Evolutionary conservation across 2,797 vertebrate genomes (phyloP), one percentile per base, ranked within the genome.

Genomic region (Sebastes jordani): DNA sequence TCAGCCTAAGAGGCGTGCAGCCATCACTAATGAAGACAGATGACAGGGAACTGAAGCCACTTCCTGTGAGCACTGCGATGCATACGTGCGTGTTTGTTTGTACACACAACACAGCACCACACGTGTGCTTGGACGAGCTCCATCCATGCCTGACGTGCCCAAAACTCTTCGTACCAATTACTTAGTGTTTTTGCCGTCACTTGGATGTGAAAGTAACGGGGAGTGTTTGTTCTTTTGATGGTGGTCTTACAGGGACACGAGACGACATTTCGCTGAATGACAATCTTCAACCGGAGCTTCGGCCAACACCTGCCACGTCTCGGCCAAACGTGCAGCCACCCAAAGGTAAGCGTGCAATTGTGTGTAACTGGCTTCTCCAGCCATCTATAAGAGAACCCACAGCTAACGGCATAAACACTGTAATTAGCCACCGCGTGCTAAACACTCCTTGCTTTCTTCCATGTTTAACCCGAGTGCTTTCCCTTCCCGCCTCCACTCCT

Each of bases 21-120:
- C 94, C 93, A 91, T 94, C 92, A 92, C 95, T 96, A 96, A 96
- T 95, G 95, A 96, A 95, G 95, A 96, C 91, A 81, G 95, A 96
- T 95, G 95, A 95, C 86, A 79, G 88, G 61, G 87, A 91, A 77
- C 73, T 80, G 84, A 79, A 84, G 89, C 87, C 86, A 81, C 93
- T 93, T 94, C 89, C 90, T 93, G 87, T 88, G 88, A 91, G 84
- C 81, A 52, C 89, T 73, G 74, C 77, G 38, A 58, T 77, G 86
- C 88, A 59, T 88, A 80, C 79, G 78, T 86, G 86, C 59, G 65
- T 89, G 78, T 71, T 27, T 87, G 71, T 87, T 73, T 79, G 73
- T 42, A 36, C 52, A 64, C 70, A 71, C 22, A 25, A 58, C 72
- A 27, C 58, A 22, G 58, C 75, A 5, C 32, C 60, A 55, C 77